Evolutionary conservation across 37 sponge, comb jelly and placozoan species (phyloP).

Genomic region (Mnemiopsis leidyi): DNA sequence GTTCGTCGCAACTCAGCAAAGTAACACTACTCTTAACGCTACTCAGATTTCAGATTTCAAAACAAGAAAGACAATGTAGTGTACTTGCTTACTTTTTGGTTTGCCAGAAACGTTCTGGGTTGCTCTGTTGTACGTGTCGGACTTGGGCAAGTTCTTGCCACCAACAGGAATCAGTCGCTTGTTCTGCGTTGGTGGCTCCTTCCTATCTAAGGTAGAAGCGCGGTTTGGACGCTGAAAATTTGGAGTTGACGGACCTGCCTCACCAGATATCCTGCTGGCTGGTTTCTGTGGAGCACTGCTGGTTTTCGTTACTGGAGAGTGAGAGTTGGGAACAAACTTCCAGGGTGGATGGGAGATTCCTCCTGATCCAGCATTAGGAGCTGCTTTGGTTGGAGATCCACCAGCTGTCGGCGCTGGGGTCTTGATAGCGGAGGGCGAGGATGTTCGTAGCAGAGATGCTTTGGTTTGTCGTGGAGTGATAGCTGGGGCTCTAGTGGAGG

Average conservation of each 20-base stretch:
- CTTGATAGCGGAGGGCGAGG: slow-evolving; percentile 9
- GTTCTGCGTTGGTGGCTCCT: slow-evolving; percentile 63
- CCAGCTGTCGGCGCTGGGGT: neutral
- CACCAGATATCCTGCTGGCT: slow-evolving; percentile 33
- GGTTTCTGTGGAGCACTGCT: neutral
- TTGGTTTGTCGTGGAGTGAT: slow-evolving; percentile 57
- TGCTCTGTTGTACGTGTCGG: slow-evolving; percentile 43
- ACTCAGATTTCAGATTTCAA: too few relatives aligned
- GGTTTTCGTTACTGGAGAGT: neutral
- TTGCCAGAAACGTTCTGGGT: slow-evolving; percentile 57
- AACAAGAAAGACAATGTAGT: neutral
- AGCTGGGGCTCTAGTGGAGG: neutral
- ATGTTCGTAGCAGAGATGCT: slow-evolving; percentile 31
- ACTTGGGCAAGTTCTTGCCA: slow-evolving; percentile 65
- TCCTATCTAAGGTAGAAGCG: slow-evolving; percentile 56
- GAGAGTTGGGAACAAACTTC: neutral
- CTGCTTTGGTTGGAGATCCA: neutral
- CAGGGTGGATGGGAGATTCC: slow-evolving; percentile 29
- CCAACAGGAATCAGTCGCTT: slow-evolving; percentile 58
- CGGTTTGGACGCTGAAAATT: slow-evolving; percentile 54
- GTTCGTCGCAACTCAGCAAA: too few relatives aligned
- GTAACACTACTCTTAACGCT: too few relatives aligned
- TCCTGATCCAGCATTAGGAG: neutral
- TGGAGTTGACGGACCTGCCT: slow-evolving; percentile 38
- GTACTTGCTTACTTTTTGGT: slow-evolving; percentile 42